Conservation (phyloP, 2,888 invertebrate genomes). For the Synanthedon andrenaeformis region DNA sequence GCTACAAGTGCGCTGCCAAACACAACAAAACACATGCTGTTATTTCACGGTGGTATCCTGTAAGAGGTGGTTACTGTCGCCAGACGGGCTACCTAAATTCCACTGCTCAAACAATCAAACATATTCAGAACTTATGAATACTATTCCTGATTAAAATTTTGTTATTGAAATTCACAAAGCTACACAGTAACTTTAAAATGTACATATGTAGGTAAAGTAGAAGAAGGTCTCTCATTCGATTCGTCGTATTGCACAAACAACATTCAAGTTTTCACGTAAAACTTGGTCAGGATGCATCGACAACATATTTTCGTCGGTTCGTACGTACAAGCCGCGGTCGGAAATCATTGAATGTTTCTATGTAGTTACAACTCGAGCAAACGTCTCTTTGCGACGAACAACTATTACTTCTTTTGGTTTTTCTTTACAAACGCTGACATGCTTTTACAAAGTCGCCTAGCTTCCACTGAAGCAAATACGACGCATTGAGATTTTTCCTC, state of each 20-base stretch:
- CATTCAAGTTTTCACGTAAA: constrained; percentile 1
- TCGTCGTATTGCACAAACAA: background rate
- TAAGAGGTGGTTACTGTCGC: no score
- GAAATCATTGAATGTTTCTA: constrained; percentile 34
- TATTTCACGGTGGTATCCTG: no score
- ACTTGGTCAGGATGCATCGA: constrained; percentile 19
- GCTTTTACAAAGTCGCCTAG: constrained; percentile 34
- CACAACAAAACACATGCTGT: no score
- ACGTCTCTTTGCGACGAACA: constrained; percentile 20
- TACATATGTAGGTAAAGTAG: background rate
- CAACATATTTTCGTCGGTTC: constrained; percentile 24
- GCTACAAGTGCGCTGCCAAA: no score
- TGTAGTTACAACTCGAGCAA: constrained; percentile 23
- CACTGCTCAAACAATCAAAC: no score
- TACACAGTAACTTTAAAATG: background rate
- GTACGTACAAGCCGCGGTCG: constrained; percentile 5
- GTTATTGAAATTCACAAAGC: background rate
- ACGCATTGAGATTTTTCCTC: background rate
- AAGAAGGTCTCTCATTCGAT: background rate
- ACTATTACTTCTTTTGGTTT: constrained; percentile 47
- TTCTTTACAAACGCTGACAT: constrained; percentile 33
- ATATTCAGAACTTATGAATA: no score
- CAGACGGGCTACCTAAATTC: no score
- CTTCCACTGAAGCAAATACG: constrained; percentile 5
- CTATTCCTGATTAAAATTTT: no score